phyloP scores from a whole-genome alignment of 1,140 invertebrate species.

The Tetramorium simillimum region DNA sequence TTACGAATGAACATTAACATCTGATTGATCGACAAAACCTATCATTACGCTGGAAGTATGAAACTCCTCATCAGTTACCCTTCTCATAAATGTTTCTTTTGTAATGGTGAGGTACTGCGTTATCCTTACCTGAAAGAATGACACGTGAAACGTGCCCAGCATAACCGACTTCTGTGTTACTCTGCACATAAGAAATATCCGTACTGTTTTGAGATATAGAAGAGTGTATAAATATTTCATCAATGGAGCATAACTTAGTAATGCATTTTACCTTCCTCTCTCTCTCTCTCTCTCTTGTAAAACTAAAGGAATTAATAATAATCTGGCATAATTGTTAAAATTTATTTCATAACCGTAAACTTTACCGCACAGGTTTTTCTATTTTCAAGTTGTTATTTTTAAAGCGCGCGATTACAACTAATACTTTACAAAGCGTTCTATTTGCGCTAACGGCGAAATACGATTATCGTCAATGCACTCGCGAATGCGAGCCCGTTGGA shows the following conservation, averaged over 20 bases:
- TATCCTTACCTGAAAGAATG: slow-evolving; percentile 48
- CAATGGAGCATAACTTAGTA: neutral
- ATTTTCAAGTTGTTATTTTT: neutral
- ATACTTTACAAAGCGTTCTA: neutral
- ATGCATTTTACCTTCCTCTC: neutral
- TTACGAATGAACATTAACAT: slow-evolving; percentile 47
- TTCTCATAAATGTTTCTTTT: slow-evolving; percentile 56
- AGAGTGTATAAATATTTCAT: slow-evolving; percentile 27
- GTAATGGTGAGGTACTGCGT: slow-evolving; percentile 25
- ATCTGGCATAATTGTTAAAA: neutral
- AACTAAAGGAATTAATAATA: neutral
- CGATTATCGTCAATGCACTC: slow-evolving; percentile 8
- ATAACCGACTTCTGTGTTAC: slow-evolving; percentile 36
- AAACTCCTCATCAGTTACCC: slow-evolving; percentile 50
- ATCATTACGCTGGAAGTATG: slow-evolving; percentile 43
- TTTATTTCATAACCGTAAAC: neutral
- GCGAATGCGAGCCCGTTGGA: slow-evolving; percentile 2
- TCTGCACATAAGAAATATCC: slow-evolving; percentile 41
- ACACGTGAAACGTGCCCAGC: slow-evolving; percentile 45
- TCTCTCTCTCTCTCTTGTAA: neutral
- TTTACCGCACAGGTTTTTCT: neutral
- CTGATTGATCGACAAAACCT: slow-evolving; percentile 49
- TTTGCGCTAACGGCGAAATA: neutral
- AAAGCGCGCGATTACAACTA: neutral
- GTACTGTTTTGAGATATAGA: slow-evolving; percentile 31